Evolutionary conservation across 2,113 vertebrate species (phyloP), one percentile per base, ranked within the genome.

Genomic region (Paracanthobrama guichenoti): DNA sequence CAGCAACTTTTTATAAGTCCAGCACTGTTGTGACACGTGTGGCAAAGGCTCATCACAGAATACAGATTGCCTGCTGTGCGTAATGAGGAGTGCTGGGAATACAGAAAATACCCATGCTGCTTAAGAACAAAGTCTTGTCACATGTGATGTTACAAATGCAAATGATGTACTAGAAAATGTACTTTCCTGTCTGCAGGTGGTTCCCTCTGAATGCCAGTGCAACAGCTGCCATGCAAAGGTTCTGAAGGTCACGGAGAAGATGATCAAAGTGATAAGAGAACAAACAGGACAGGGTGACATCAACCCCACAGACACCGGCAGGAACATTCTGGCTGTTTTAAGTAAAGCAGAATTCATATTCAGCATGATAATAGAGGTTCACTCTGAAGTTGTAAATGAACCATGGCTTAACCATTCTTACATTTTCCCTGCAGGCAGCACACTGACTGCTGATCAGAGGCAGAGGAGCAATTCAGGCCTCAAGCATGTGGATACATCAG

Each of bases 311-410:
- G 90, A 92, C 35, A 89, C 90, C 0, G 94, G 92, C 67, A 90
- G 84, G 26, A 94, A 92, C 86, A 90, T 95, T 78, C 91, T 96
- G 9, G 87, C 74, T 55, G 80, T 96, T 57, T 86, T 96, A 87
- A 94, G 95, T 96, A 90, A 50, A 24, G 48, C 22, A 64, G 24
- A 74, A 20, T 64, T 71, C 7, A 55, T n/a, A 82, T 71, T 42
- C 64, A 35, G 55, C 35, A 3, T n/a, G 44, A 80, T 42, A 62
- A 26, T 6, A 72, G 24, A 79, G 42, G 71, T 39, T 53, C 81
- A n/a, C 4, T 18, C 53, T 83, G 71, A 48, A 84, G 59, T 31
- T 48, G 53, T 13, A 39, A 75, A 62, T 42, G 28, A 48, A 82
- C 31, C 24, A 0, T 48, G 20, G 28, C 44, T 73, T 31, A 24